These are phyloP conservation scores for Margarornis squamiger DNA, from an alignment of 2,797 vertebrate genomes.

Conservation along the genomic window DNA sequence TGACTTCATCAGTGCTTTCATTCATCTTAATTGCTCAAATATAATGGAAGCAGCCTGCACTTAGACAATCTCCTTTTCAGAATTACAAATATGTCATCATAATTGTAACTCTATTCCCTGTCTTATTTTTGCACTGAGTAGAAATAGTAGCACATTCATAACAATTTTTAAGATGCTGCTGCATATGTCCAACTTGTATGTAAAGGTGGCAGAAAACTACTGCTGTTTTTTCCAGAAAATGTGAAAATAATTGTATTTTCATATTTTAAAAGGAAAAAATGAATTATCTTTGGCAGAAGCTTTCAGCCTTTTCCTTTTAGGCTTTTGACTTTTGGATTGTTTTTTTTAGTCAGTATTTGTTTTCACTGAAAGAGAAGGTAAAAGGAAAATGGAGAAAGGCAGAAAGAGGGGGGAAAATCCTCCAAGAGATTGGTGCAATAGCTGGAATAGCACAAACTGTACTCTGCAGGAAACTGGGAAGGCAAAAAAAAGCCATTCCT, in stretches of 20 bases:
- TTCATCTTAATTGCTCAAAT: constrained; percentile 7
- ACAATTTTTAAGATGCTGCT: background rate
- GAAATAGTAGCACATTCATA: background rate
- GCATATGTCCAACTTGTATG: background rate
- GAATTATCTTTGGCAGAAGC: background rate
- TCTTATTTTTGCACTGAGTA: background rate
- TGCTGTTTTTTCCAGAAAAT: background rate
- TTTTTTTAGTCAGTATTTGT: background rate
- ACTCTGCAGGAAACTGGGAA: background rate
- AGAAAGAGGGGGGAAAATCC: background rate
- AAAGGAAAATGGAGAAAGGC: background rate
- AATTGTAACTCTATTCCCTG: background rate
- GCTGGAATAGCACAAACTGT: background rate
- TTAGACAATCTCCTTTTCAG: constrained; percentile 16
- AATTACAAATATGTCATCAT: constrained; percentile 12
- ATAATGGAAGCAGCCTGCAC: constrained; percentile 14
- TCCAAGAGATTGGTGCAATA: background rate
- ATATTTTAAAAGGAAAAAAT: background rate
- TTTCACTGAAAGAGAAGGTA: background rate
- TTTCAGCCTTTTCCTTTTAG: background rate
- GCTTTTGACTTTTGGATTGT: background rate
- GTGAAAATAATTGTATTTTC: background rate
- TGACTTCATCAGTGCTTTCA: constrained; percentile 37
- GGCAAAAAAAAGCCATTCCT: background rate
- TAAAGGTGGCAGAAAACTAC: background rate